Base-by-base conservation (phyloP, 2,113 vertebrate genomes). In the Odocoileus hemionus region DNA sequence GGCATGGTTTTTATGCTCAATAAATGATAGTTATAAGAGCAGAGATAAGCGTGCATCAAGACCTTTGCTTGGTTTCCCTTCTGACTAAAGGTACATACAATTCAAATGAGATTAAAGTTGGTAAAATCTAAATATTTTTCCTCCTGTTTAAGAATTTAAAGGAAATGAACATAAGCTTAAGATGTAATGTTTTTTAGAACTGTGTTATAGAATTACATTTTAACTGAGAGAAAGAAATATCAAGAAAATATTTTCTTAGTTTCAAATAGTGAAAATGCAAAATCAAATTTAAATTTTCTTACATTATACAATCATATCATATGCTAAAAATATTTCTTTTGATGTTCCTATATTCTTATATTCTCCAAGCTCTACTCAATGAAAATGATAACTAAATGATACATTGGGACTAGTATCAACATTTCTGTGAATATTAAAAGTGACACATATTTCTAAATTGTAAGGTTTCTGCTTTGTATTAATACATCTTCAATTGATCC, bases 401-500 rank as follows among this genome's bases (percentile, higher is more conserved):
- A 10, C 14, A 1, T 92, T 16, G 25, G 26, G 1, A 82, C 2
- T 85, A 91, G 7, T 7, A 86, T 86, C 92, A 89, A 76, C 58
- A 85, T 94, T 89, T 43, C 43, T 85, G 28, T 91, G 67, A 94
- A 88, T 95, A 85, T 74, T 64, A 96, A 95, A 83, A 87, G 45
- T 54, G 67, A 74, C 36, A 52, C 33, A 86, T 7, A 64, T 91
- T 86, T 79, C 2, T 45, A 91, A 91, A 74, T 14, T 90, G 6
- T 28, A 28, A 10, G 61, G 3, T 47, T 33, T 11, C 45, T 79
- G 5, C 12, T 54, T 94, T 94, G 58, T 88, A 78, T 25, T 39
- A 86, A 79, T 74, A 87, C 7, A 91, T 4, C 10, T 78, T 86
- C 10, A 89, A 4, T 36, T 83, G 79, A 82, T 30, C 10, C 60